Conservation (phyloP, 2,797 vertebrate species). For the Ciconia nigra region DNA sequence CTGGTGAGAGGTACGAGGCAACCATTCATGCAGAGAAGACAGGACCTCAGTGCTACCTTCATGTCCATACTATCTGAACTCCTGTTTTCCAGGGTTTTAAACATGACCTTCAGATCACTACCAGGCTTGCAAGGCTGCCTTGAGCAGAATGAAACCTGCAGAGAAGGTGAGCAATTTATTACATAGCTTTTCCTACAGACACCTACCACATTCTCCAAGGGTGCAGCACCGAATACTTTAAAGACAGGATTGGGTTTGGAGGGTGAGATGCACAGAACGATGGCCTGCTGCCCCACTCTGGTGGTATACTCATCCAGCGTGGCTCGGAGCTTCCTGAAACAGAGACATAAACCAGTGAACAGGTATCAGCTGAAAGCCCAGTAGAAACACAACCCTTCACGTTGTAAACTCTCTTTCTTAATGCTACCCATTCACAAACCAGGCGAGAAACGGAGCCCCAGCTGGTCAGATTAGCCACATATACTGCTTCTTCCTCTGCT, state of each 20-base stretch:
- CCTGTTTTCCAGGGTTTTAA: neutral
- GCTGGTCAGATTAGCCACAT: neutral
- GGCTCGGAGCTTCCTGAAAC: slow-evolving; percentile 89
- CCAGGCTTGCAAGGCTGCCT: neutral
- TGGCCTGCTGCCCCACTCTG: slow-evolving; percentile 96
- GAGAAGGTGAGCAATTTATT: neutral
- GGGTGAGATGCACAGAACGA: slow-evolving; percentile 95
- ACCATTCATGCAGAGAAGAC: neutral
- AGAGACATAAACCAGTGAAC: neutral
- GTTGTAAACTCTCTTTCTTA: neutral
- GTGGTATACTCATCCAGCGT: slow-evolving; percentile 98
- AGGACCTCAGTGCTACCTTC: neutral
- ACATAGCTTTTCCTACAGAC: neutral
- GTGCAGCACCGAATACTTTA: slow-evolving; percentile 97
- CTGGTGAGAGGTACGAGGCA: neutral
- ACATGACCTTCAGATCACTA: fast-evolving
- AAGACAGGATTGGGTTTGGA: slow-evolving; percentile 98
- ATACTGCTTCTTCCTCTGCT: fast-evolving
- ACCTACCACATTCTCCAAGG: slow-evolving; percentile 94
- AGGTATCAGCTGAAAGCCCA: neutral
- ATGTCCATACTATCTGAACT: fast-evolving
- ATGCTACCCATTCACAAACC: neutral
- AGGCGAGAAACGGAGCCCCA: neutral
- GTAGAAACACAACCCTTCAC: neutral
- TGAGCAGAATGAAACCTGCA: neutral